A percentile compares a stretch with the other conserved stretches of the same genome.
Conservation (phyloP, 2,888 invertebrate genomes). For the Hetaerina titia region DNA sequence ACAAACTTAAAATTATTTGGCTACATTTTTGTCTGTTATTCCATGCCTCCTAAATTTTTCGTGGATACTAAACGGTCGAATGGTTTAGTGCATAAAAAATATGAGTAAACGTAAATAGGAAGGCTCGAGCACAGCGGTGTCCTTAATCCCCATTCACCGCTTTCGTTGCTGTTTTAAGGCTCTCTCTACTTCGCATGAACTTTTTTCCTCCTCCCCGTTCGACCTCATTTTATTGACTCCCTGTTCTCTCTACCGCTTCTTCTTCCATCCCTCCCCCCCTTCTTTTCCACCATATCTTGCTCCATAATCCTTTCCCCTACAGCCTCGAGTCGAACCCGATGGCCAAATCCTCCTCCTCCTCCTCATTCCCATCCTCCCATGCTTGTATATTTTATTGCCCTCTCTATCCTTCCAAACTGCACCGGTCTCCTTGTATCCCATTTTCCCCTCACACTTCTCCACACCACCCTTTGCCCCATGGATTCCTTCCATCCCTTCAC, state of each 20-base stretch:
- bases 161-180: neutral
- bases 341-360: neutral
- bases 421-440: neutral
- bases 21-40: neutral
- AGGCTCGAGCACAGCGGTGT: neutral
- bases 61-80: neutral
- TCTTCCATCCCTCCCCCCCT: neutral
- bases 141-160: neutral
- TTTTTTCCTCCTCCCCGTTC: neutral
- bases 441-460: neutral
- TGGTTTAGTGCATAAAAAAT: neutral
- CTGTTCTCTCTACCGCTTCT: neutral
- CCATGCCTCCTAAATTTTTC: neutral
- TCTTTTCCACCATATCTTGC: neutral
- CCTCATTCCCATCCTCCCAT: neutral
- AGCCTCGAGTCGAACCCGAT: neutral
- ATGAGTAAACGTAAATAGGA: conserved; percentile 22
- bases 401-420: neutral
- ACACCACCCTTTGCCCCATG: neutral
- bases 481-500: too few relatives aligned
- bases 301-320: neutral
- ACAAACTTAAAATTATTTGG: too few relatives aligned
- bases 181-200: neutral
- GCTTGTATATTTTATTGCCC: neutral
- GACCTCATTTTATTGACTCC: conserved; percentile 14